These are phyloP conservation scores for Dromiciops gliroides DNA, from an alignment of 2,113 vertebrate species.

Conservation along the genomic window DNA sequence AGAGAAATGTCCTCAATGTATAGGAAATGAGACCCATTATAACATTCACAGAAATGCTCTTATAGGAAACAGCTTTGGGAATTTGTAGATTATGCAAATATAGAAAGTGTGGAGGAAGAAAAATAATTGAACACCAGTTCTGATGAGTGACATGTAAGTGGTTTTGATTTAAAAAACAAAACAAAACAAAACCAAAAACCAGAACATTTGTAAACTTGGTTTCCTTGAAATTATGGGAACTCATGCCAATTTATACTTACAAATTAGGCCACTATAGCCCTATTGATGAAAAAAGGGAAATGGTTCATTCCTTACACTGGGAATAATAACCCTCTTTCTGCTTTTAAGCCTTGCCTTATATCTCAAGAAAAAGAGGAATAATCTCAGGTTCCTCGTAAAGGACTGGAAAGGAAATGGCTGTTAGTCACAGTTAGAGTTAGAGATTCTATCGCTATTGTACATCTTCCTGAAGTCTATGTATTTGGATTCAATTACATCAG, in stretches of 20 bases:
- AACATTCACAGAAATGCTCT: not conserved
- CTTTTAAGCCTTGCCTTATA: not conserved
- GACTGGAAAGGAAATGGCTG: not conserved
- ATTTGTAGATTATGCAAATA: slow-evolving; percentile 6
- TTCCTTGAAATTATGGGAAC: not conserved
- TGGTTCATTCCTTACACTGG: not conserved
- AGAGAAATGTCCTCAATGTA: not conserved
- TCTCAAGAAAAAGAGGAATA: not conserved
- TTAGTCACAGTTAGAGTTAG: slow-evolving; percentile 13
- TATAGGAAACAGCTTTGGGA: not conserved
- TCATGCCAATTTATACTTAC: not conserved
- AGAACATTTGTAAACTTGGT: not conserved
- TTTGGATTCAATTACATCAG: not conserved
- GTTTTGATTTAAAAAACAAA: not conserved
- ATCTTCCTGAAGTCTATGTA: slow-evolving; percentile 18
- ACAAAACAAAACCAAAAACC: no score
- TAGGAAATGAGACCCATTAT: not conserved
- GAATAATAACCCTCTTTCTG: slow-evolving; percentile 18
- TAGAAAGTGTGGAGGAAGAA: not conserved
- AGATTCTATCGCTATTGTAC: not conserved
- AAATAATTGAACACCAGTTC: not conserved
- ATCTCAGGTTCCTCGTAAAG: not conserved
- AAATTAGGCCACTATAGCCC: not conserved
- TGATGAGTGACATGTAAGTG: slow-evolving; percentile 14
- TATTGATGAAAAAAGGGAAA: slow-evolving; percentile 17